Evolutionary conservation across 2,113 vertebrate species (phyloP).

Genomic region (Alligator sinensis): DNA sequence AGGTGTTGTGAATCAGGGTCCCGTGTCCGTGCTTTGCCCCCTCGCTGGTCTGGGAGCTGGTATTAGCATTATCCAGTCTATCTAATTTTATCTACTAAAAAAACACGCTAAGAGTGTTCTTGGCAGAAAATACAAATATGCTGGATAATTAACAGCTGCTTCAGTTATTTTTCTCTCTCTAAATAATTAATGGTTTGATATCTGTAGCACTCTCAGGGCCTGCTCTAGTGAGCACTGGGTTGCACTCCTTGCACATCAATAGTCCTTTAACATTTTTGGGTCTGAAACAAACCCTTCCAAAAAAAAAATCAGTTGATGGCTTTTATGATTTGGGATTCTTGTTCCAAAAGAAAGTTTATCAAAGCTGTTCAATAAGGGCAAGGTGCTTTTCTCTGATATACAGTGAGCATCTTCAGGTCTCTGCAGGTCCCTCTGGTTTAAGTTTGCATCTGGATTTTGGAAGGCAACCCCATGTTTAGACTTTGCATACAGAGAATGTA

Average conservation of each 20-base stretch:
- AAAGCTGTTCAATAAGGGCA: neutral
- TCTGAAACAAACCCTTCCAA: neutral
- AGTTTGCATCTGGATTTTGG: neutral
- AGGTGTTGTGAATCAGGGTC: rapidly evolving
- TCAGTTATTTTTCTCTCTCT: neutral
- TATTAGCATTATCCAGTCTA: neutral
- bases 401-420: neutral
- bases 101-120: neutral
- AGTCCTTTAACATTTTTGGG: no score
- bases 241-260: neutral
- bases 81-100: neutral
- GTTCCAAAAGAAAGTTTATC: neutral
- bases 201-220: neutral
- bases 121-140: neutral
- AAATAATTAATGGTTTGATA: neutral
- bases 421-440: neutral
- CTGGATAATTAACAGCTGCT: neutral
- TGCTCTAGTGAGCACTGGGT: neutral
- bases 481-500: neutral
- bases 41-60: neutral
- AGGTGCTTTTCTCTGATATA: neutral
- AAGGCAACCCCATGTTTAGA: neutral
- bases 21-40: neutral
- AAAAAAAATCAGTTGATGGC: neutral
- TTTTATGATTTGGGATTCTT: neutral